Percentiles rank a stretch among this genome's conserved stretches.
Conservation (phyloP, 23 tunicate genomes). For the Phallusia fumigata region DNA sequence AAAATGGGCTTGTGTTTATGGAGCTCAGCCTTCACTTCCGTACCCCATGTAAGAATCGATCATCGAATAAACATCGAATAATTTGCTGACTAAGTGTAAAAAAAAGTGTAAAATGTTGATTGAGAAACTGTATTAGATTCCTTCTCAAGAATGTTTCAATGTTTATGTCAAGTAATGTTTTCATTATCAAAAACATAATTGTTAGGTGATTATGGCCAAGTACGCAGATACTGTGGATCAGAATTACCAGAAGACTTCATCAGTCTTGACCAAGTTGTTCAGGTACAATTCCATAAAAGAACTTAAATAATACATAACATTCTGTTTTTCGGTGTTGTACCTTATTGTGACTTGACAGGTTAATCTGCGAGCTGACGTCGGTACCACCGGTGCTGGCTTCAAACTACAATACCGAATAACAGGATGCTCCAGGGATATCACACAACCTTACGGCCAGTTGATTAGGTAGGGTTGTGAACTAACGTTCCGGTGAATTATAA, state of each 20-base stretch:
- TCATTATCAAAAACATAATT: too few species aligned
- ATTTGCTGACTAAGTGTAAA: too few species aligned
- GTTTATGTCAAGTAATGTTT: too few species aligned
- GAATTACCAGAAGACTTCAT: constrained; percentile 58
- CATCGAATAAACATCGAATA: too few species aligned
- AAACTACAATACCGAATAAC: constrained; percentile 35
- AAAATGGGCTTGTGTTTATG: too few species aligned
- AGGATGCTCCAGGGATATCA: constrained; percentile 38
- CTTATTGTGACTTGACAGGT: constrained; percentile 22
- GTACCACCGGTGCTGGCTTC: constrained; percentile 64
- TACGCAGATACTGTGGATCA: constrained; percentile 59
- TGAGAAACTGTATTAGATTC: too few species aligned
- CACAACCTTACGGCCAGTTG: constrained; percentile 72
- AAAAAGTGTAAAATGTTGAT: too few species aligned
- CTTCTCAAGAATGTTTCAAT: too few species aligned
- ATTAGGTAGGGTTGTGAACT: constrained; percentile 44
- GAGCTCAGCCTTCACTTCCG: too few species aligned
- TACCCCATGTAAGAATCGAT: too few species aligned
- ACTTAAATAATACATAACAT: neutral
- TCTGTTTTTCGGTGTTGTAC: neutral
- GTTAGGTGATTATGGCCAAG: constrained; percentile 77
- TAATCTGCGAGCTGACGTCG: constrained; percentile 47
- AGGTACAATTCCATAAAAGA: constrained; percentile 31
- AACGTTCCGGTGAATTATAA: too few species aligned
- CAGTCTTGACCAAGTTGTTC: constrained; percentile 81